Evolutionary conservation across 2,797 vertebrate species (phyloP).

Genomic region (Momotus momota): DNA sequence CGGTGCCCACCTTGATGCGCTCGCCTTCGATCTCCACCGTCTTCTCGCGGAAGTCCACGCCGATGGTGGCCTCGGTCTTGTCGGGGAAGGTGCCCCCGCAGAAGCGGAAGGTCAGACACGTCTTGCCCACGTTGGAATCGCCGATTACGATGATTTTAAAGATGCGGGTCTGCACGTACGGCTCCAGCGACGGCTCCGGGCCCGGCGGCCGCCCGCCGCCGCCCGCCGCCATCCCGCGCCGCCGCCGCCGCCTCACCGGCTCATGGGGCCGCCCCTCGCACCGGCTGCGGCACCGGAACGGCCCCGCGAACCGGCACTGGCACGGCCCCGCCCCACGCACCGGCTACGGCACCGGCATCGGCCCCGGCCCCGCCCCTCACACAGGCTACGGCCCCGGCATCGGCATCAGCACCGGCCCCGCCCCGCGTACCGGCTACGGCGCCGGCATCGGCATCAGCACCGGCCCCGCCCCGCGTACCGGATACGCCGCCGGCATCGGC

Average conservation of each 20-base stretch:
- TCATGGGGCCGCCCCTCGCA: neutral
- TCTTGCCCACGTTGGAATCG: slow-evolving; percentile 94
- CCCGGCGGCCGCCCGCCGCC: slow-evolving; percentile 41
- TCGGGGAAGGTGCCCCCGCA: slow-evolving; percentile 91
- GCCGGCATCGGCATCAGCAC: too few species aligned
- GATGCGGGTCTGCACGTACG: slow-evolving; percentile 84
- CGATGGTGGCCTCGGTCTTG: slow-evolving; percentile 94
- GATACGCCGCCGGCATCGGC: too few species aligned
- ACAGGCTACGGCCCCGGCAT: neutral
- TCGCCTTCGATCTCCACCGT: slow-evolving; percentile 91
- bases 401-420: neutral
- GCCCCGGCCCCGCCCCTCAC: too few species aligned
- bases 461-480: too few species aligned
- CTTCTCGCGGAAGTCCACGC: slow-evolving; percentile 94
- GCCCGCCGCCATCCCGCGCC: slow-evolving; percentile 30
- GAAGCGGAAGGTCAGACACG: slow-evolving; percentile 93
- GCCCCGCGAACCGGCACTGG: neutral
- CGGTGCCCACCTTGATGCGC: slow-evolving; percentile 88
- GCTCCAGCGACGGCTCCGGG: slow-evolving; percentile 72
- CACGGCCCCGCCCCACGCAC: neutral
- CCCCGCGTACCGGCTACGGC: neutral
- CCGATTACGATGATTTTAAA: slow-evolving; percentile 97
- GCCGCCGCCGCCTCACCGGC: neutral
- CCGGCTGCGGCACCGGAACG: neutral
- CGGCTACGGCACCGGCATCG: too few species aligned